Evolutionary conservation across 2,888 invertebrate species (phyloP), one percentile per base, ranked within the genome.

Genomic region (Caenorhabditis imperialis): DNA sequence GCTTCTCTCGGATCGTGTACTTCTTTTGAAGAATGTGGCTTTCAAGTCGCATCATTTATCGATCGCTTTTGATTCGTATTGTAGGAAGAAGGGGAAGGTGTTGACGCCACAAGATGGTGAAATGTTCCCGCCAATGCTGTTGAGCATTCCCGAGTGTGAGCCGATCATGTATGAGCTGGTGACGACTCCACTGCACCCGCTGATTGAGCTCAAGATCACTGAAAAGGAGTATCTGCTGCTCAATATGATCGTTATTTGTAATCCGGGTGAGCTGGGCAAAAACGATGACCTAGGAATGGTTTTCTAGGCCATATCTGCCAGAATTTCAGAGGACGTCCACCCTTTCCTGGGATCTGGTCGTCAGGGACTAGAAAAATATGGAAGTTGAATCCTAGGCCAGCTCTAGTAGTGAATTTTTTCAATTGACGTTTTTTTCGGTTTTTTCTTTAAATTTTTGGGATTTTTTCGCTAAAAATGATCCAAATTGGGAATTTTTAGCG

Each of bases 41-140:
- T 67, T 67, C 44, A 67, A 67, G 37, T 40, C 48, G 27, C 57
- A 67, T 30, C 67, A 67, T 18, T 18, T 67, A 0, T 35, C 57
- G 3, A 51, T 67, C 20, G 67, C 67, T 1, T 61, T 44, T 20
- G 61, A 61, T 23, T 61, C 61, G 0, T 61, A 22, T 30, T 8
- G 1, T 5, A 25, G 23, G 23, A 61, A 61, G n/a, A 61, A 50
- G 6, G 50, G 33, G 0, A 18, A 44, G 22, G 40, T 61, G 1
- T 22, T 61, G 4, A 22, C 51, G 0, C 61, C 61, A 10, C 10
- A 33, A 1, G 61, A 44, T 6, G 25, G 10, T 10, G 61, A 61
- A 23, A 22, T 61, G 61, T 61, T 61, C 27, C 61, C 61, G 0
- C 10, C 10, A 1, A 6, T n/a, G 6, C 23, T 61, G 2, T 18